Percentiles rank a stretch among this genome's conserved stretches.
Evolutionary conservation across 2,797 vertebrate species (phyloP).

Genomic region (Gallirallus australis): DNA sequence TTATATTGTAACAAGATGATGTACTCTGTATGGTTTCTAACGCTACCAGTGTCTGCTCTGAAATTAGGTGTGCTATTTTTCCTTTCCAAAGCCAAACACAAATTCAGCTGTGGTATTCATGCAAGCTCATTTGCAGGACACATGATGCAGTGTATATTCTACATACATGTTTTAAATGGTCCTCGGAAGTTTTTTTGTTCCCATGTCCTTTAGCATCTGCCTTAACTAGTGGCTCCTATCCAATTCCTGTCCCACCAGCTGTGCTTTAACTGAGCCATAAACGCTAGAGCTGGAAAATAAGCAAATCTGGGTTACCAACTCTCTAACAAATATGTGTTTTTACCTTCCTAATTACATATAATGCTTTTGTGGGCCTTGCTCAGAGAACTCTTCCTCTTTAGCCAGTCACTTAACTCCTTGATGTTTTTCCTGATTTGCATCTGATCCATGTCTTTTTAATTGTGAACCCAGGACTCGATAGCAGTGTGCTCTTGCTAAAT

Average conservation of each 20-base stretch:
- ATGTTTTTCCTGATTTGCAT: neutral
- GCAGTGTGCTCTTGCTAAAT: neutral
- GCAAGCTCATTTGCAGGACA: neutral
- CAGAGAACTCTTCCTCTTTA: neutral
- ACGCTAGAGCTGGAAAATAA: neutral
- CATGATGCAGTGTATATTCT: neutral
- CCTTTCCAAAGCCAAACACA: neutral
- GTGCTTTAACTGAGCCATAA: neutral
- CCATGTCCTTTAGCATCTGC: neutral
- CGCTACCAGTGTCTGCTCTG: neutral
- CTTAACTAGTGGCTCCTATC: neutral
- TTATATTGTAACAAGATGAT: neutral
- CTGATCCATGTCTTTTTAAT: neutral
- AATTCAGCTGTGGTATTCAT: neutral
- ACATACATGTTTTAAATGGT: neutral
- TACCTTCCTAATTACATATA: neutral
- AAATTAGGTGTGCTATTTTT: slow-evolving; percentile 11
- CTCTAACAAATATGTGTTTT: neutral
- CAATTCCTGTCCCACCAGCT: neutral
- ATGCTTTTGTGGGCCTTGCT: neutral
- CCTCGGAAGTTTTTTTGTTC: neutral
- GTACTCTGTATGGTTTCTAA: neutral
- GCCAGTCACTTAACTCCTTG: neutral
- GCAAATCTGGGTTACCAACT: neutral
- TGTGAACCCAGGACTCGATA: neutral